Percentiles rank a stretch among this genome's conserved stretches.
Evolutionary conservation across 2,888 invertebrate species (phyloP).

Genomic region (Myopa tessellatipennis): DNA sequence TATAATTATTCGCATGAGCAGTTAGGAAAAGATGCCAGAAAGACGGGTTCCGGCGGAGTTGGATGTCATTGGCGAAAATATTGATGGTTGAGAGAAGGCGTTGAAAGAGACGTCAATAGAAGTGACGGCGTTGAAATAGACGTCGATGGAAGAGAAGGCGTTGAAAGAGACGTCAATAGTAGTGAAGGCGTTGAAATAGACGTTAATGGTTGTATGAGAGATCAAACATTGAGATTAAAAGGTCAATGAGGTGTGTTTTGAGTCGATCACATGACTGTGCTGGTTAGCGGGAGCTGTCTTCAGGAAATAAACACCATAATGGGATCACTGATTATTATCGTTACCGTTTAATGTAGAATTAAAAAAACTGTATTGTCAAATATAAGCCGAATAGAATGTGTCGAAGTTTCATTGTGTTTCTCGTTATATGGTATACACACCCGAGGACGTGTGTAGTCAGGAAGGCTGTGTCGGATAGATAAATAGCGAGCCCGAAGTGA

Average conservation of each 20-base stretch:
- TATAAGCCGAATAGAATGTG: neutral
- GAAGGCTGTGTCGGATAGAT: constrained; percentile 4
- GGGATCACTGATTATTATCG: neutral
- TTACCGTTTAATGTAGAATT: neutral
- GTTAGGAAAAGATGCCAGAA: constrained; percentile 12
- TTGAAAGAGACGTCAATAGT: no score
- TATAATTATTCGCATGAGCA: constrained; percentile 24
- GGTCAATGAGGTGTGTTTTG: neutral
- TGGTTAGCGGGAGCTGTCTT: neutral
- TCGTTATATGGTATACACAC: neutral
- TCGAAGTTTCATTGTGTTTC: constrained; percentile 3
- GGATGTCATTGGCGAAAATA: neutral
- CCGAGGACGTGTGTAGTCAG: constrained; percentile 6
- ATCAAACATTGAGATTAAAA: constrained; percentile 5
- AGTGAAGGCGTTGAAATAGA: no score
- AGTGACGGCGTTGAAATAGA: neutral
- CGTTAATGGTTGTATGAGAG: neutral
- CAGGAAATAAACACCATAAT: neutral
- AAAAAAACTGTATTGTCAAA: neutral
- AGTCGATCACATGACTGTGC: neutral
- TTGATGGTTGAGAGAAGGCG: neutral
- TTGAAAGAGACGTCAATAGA: neutral
- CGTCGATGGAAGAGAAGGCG: no score
- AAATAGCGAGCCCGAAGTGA: neutral
- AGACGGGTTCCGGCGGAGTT: constrained; percentile 16